These are phyloP conservation scores for Amiota communis DNA, from an alignment of 2,888 invertebrate genomes.

Conservation along the genomic window DNA sequence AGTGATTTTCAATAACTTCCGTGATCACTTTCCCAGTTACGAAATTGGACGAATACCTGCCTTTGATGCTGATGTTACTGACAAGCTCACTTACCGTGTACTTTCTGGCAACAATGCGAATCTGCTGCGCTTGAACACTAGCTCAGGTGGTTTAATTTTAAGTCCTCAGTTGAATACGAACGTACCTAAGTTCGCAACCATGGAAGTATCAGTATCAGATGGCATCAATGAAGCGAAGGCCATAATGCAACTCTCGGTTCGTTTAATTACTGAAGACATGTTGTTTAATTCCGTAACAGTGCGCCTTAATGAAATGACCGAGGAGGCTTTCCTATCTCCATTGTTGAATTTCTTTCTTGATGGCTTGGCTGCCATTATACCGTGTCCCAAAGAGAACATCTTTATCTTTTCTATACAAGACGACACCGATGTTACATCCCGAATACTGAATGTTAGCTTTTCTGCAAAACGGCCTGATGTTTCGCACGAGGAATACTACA, in stretches of 20 bases:
- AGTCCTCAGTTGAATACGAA: constrained; percentile 96
- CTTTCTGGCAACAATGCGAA: constrained; percentile 95
- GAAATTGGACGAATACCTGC: constrained; percentile 94
- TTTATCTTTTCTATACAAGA: constrained; percentile 94
- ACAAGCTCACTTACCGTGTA: constrained; percentile 85
- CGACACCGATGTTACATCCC: constrained; percentile 89
- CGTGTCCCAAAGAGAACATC: constrained; percentile 93
- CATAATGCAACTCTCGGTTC: constrained; percentile 90
- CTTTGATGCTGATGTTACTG: constrained; percentile 94
- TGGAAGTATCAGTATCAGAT: constrained; percentile 95
- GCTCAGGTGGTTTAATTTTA: constrained; percentile 87
- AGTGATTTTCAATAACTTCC: constrained; percentile 95
- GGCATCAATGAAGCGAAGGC: constrained; percentile 95
- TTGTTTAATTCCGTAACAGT: constrained; percentile 94
- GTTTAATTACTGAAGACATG: constrained; percentile 95
- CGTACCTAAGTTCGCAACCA: constrained; percentile 92
- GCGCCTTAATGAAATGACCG: constrained; percentile 92
- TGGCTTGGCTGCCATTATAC: constrained; percentile 92
- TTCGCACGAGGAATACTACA: constrained; percentile 85
- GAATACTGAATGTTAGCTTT: constrained; percentile 94
- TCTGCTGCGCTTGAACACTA: constrained; percentile 86
- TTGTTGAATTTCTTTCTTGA: constrained; percentile 90
- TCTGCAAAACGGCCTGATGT: constrained; percentile 89
- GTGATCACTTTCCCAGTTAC: constrained; percentile 93
- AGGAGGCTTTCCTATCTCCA: constrained; percentile 92